phyloP scores from a whole-genome alignment of 2,113 vertebrate genomes.

The Lontra canadensis region DNA sequence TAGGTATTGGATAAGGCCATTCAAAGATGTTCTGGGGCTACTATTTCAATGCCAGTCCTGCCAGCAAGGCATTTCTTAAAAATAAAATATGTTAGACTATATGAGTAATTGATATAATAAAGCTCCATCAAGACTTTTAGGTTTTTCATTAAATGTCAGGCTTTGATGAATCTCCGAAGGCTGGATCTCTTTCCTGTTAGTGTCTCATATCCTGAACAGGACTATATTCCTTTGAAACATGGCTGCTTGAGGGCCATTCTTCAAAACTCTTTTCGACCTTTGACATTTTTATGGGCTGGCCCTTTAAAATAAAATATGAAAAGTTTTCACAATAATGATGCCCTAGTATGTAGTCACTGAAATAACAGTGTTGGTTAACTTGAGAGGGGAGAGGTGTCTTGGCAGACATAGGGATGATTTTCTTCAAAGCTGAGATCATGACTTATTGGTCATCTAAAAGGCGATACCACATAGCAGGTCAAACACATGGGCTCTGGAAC shows the following conservation, averaged over 20 bases:
- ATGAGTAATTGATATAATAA: conserved; percentile 73
- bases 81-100: conserved; percentile 67
- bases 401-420: conserved; percentile 26
- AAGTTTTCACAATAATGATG: conserved; percentile 40
- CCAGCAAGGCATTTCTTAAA: not conserved
- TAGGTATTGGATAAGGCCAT: not conserved
- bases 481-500: not conserved
- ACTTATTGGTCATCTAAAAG: not conserved
- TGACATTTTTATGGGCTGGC: conserved; percentile 57
- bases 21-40: not conserved
- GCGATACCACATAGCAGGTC: not conserved
- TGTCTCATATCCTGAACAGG: conserved; percentile 35
- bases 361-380: conserved; percentile 36
- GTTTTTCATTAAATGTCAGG: conserved; percentile 67
- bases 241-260: conserved; percentile 1
- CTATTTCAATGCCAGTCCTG: conserved; percentile 12
- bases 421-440: not conserved
- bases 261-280: conserved; percentile 51
- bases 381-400: not conserved
- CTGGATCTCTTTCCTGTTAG: conserved; percentile 39
- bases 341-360: not conserved
- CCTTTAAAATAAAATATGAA: conserved; percentile 66
- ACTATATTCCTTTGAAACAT: conserved; percentile 60
- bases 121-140: conserved; percentile 62
- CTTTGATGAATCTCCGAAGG: conserved; percentile 57